Conservation (phyloP, 1,140 invertebrate species). For the Pectinophora gossypiella region DNA sequence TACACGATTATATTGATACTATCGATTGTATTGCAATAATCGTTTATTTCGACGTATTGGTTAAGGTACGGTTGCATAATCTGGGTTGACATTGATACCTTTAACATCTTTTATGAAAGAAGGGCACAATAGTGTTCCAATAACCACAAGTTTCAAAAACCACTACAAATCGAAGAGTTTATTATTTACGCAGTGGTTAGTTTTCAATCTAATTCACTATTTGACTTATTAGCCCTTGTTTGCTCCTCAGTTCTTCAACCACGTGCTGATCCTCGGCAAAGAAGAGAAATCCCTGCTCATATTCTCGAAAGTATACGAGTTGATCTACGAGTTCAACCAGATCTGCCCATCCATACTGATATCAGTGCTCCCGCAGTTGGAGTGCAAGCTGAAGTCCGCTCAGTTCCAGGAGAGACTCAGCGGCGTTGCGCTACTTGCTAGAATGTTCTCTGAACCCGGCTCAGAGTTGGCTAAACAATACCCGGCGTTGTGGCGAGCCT, state of each 20-base stretch:
- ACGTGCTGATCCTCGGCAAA: conserved; percentile 93
- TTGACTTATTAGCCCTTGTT: too few relatives aligned
- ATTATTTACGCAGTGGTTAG: too few relatives aligned
- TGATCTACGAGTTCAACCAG: conserved; percentile 97
- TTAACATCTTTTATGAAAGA: too few relatives aligned
- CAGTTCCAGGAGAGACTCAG: conserved; percentile 89
- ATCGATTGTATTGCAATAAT: too few relatives aligned
- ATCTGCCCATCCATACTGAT: conserved; percentile 93
- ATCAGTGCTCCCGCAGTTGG: conserved; percentile 94
- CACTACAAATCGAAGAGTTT: too few relatives aligned
- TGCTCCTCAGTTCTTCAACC: conserved; percentile 92
- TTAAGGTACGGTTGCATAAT: too few relatives aligned
- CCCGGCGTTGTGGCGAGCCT: conserved; percentile 82
- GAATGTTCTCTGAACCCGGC: conserved; percentile 98
- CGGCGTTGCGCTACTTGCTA: conserved; percentile 92
- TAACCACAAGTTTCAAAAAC: too few relatives aligned
- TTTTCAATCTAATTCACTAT: too few relatives aligned
- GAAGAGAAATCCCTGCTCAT: conserved; percentile 89
- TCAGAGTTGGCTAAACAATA: conserved; percentile 93
- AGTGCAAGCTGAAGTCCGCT: conserved; percentile 93
- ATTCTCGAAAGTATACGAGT: conserved; percentile 92
- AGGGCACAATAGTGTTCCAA: too few relatives aligned
- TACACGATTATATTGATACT: too few relatives aligned
- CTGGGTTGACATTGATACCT: too few relatives aligned
- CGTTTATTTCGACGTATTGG: too few relatives aligned